These are phyloP conservation scores for Anas bahamensis DNA, from an alignment of 2,797 vertebrate species.

Conservation along the genomic window DNA sequence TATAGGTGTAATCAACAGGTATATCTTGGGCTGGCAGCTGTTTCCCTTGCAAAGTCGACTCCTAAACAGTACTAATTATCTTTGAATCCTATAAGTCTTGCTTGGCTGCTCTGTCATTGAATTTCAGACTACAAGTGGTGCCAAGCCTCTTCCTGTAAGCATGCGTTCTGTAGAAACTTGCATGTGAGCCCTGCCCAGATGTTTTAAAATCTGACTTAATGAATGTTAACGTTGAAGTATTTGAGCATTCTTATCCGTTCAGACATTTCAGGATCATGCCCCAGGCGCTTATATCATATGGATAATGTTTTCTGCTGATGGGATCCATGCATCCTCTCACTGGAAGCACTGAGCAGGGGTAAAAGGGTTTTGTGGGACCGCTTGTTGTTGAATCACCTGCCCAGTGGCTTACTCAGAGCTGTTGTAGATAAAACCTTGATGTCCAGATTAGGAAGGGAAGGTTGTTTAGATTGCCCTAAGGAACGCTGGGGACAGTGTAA, in stretches of 20 bases:
- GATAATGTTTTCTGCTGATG: background rate
- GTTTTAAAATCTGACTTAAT: slow-evolving; percentile 13
- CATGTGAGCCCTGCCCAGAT: background rate
- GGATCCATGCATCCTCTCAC: background rate
- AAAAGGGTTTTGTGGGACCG: background rate
- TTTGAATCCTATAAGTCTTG: background rate
- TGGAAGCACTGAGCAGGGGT: background rate
- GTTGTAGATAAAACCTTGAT: background rate
- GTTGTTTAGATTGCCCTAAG: background rate
- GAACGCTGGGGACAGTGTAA: background rate
- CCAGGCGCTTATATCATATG: background rate
- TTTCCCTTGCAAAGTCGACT: background rate
- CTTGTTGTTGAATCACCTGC: background rate
- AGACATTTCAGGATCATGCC: background rate
- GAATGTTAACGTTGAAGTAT: background rate
- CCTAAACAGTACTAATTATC: background rate
- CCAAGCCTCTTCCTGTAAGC: slow-evolving; percentile 13
- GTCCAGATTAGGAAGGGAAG: background rate
- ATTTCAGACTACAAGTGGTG: background rate
- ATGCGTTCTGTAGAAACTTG: background rate
- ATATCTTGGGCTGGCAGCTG: background rate
- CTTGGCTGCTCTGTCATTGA: background rate
- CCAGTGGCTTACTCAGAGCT: background rate
- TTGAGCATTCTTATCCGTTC: background rate
- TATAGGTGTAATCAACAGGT: background rate